Evolutionary conservation across 2,113 vertebrate genomes (phyloP).

Genomic region (Anarrhichthys ocellatus): DNA sequence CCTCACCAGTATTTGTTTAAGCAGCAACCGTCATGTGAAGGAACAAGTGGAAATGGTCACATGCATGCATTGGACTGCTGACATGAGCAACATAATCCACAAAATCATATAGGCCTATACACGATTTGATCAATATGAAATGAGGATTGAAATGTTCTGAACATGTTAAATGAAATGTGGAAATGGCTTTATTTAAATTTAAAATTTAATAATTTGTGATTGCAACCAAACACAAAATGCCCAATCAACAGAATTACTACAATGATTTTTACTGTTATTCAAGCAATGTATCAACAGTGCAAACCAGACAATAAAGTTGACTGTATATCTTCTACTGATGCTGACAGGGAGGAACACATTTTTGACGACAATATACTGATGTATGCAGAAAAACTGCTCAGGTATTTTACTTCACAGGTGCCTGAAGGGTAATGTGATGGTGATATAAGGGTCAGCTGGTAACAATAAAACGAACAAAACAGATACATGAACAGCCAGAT

Average conservation of each 20-base stretch:
- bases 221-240: not conserved
- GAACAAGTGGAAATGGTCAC: not conserved
- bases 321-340: not conserved
- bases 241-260: not conserved
- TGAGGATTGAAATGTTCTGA: not conserved
- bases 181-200: not conserved
- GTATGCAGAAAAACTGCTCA: conserved; percentile 3
- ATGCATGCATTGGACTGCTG: not conserved
- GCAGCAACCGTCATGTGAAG: not conserved
- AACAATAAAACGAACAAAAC: conserved; percentile 30
- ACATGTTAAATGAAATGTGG: not conserved
- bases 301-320: not conserved
- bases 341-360: not conserved
- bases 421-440: conserved; percentile 15
- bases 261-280: not conserved
- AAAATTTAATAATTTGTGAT: not conserved
- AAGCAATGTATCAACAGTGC: not conserved
- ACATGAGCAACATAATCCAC: not conserved
- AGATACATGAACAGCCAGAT: conserved; percentile 14
- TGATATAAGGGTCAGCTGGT: conserved; percentile 32
- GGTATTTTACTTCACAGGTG: not conserved
- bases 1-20: not conserved
- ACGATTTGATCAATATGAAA: not conserved
- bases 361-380: not conserved
- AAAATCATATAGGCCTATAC: not conserved